Conservation (phyloP, 2,888 invertebrate genomes). For the Drosophila testacea region DNA sequence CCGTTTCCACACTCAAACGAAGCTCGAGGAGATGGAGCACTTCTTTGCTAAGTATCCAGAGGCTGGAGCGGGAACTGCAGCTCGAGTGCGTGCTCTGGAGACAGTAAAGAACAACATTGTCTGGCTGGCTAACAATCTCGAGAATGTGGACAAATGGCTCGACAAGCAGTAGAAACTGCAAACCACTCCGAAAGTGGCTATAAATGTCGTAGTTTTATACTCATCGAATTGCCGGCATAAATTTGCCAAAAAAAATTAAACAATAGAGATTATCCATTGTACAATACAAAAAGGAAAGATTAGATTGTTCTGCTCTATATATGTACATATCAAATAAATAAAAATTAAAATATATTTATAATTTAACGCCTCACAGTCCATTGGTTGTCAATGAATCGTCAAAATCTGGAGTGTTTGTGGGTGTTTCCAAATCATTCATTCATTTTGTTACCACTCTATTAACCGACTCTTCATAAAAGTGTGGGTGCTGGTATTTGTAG, state of each 20-base stretch:
- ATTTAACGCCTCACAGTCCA: neutral
- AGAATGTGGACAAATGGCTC: conserved; percentile 88
- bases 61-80: conserved; percentile 93
- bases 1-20: conserved; percentile 89
- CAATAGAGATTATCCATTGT: conserved; percentile 63
- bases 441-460: neutral
- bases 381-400: neutral
- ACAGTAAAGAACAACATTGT: conserved; percentile 92
- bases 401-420: neutral
- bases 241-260: conserved; percentile 1
- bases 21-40: conserved; percentile 90
- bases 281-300: conserved; percentile 1
- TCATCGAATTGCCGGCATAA: conserved; percentile 56
- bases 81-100: conserved; percentile 91
- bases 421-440: conserved; percentile 8
- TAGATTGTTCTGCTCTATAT: conserved; percentile 21
- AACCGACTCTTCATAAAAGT: neutral
- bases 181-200: neutral
- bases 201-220: conserved; percentile 20
- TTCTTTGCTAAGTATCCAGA: conserved; percentile 93
- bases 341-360: neutral
- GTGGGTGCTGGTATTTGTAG: neutral
- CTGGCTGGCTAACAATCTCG: conserved; percentile 89
- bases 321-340: conserved; percentile 40
- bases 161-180: conserved; percentile 55